phyloP scores from a whole-genome alignment of 2,888 invertebrate genomes.

The Rhagonycha lutea region DNA sequence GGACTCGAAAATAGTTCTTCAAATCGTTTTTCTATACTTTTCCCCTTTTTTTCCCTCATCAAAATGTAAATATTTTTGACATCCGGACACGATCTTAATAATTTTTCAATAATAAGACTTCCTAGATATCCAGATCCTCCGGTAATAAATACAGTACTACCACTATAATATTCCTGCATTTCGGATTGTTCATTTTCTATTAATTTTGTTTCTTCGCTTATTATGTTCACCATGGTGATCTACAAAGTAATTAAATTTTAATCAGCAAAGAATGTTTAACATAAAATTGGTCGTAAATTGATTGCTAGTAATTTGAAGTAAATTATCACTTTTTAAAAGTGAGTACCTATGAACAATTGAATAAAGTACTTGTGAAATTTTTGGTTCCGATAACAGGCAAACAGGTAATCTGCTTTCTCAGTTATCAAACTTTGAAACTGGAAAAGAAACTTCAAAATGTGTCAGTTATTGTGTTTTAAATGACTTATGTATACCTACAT shows the following conservation, averaged over 20 bases:
- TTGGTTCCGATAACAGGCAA: too few species aligned
- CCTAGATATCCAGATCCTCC: conserved; percentile 52
- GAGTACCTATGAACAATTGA: too few species aligned
- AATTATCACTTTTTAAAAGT: too few species aligned
- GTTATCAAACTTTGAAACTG: too few species aligned
- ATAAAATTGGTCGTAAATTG: too few species aligned
- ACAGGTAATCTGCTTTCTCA: too few species aligned
- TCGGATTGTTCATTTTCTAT: conserved; percentile 44
- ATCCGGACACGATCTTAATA: conserved; percentile 48
- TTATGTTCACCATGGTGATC: background rate
- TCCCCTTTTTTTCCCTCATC: conserved; percentile 46
- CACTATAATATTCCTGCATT: conserved; percentile 43
- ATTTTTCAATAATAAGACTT: conserved; percentile 47
- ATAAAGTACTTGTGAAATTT: too few species aligned
- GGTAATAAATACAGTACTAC: conserved; percentile 47
- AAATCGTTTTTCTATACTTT: conserved; percentile 41
- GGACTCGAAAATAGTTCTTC: conserved; percentile 65
- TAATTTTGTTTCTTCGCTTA: conserved; percentile 50
- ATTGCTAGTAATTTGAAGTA: background rate
- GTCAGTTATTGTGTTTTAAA: too few species aligned
- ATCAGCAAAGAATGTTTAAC: too few species aligned
- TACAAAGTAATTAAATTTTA: background rate
- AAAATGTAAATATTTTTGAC: conserved; percentile 46
- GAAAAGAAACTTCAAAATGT: too few species aligned
- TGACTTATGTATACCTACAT: too few species aligned